Evolutionary conservation across 2,113 vertebrate species (phyloP).

Genomic region (Callopanchax toddi): DNA sequence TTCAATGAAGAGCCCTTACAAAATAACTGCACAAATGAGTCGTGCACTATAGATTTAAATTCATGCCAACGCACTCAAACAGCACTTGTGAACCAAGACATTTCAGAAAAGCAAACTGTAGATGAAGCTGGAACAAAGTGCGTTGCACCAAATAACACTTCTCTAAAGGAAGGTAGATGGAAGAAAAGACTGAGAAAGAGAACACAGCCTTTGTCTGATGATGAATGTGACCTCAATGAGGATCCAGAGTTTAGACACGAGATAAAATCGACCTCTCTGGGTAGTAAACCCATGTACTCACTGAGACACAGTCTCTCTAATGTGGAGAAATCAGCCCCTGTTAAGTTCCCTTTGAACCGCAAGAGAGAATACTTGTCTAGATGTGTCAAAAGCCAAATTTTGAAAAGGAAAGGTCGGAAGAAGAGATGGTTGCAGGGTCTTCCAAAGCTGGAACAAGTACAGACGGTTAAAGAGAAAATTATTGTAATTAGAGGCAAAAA

Average conservation of each 20-base stretch:
- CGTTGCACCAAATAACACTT: constrained; percentile 6
- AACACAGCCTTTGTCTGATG: constrained; percentile 42
- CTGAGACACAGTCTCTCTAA: constrained; percentile 56
- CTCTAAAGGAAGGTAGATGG: constrained; percentile 52
- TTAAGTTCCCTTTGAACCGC: constrained; percentile 55
- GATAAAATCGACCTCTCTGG: constrained; percentile 33
- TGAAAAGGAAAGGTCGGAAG: constrained; percentile 77
- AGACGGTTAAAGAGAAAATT: constrained; percentile 44
- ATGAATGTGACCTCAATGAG: constrained; percentile 53
- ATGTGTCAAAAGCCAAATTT: constrained; percentile 73
- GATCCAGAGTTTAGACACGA: constrained; percentile 73
- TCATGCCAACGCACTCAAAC: constrained; percentile 40
- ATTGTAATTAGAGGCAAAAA: constrained; percentile 52
- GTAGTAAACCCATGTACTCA: constrained; percentile 56
- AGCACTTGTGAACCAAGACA: constrained; percentile 18
- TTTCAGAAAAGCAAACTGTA: neutral
- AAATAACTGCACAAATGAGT: constrained; percentile 38
- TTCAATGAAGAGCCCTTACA: constrained; percentile 63
- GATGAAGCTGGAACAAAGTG: neutral
- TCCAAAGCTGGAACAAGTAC: constrained; percentile 55
- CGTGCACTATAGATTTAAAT: constrained; percentile 6
- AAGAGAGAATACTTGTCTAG: constrained; percentile 74
- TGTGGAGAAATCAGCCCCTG: constrained; percentile 44
- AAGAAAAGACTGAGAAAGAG: constrained; percentile 26
- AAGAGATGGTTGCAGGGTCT: constrained; percentile 74